A percentile compares a stretch with the other conserved stretches of the same genome.
Conservation (phyloP, 2,888 invertebrate genomes). For the Patella ulyssiponensis region DNA sequence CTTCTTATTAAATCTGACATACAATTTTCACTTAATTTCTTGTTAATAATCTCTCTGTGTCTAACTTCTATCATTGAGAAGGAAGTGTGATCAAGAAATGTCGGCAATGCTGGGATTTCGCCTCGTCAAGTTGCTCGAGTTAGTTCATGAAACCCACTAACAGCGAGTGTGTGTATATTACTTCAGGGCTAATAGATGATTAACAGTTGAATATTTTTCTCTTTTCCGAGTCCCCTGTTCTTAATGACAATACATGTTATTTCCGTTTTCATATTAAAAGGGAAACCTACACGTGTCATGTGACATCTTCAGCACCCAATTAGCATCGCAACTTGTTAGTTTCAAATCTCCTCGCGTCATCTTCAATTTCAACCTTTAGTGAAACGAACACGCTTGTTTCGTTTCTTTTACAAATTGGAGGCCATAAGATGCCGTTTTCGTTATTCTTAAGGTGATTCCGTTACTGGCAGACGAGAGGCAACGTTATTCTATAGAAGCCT, state of each 20-base stretch:
- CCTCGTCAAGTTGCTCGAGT: constrained; percentile 17
- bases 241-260: constrained; percentile 26
- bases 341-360: constrained; percentile 20
- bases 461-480: constrained; percentile 18
- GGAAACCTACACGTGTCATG: constrained; percentile 29
- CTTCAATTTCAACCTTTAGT: constrained; percentile 26
- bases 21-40: constrained; percentile 10
- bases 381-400: constrained; percentile 9
- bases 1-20: constrained; percentile 2
- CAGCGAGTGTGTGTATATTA: constrained; percentile 25
- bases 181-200: constrained; percentile 23
- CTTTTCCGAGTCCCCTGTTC: constrained; percentile 13
- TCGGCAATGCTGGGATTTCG: background rate
- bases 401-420: constrained; percentile 5
- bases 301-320: constrained; percentile 31
- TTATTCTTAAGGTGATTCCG: constrained; percentile 12
- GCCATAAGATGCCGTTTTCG: background rate
- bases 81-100: constrained; percentile 2
- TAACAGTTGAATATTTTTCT: constrained; percentile 17
- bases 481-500: constrained; percentile 29
- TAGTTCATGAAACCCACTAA: constrained; percentile 22
- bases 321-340: constrained; percentile 33
- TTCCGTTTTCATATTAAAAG: constrained; percentile 40
- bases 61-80: background rate
- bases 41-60: background rate